phyloP scores from a whole-genome alignment of 2,888 invertebrate species.

The Apodemia mormo region DNA sequence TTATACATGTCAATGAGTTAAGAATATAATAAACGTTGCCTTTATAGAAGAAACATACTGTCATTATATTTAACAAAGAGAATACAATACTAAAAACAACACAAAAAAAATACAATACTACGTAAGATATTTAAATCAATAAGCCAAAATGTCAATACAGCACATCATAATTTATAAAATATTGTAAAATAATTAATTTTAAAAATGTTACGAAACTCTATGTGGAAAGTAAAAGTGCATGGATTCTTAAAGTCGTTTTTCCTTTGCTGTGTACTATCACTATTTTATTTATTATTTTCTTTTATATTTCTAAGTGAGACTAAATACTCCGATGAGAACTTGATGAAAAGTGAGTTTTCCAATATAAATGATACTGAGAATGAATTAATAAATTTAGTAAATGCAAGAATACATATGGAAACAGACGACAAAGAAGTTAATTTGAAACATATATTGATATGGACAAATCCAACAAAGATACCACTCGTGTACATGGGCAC shows the following conservation, averaged over 20 bases:
- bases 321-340: slow-evolving; percentile 24
- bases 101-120: too few relatives aligned
- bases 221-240: slow-evolving; percentile 24
- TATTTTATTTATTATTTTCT: slow-evolving; percentile 28
- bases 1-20: too few relatives aligned
- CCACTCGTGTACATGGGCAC: slow-evolving; percentile 52
- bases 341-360: slow-evolving; percentile 1
- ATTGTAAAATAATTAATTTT: not conserved
- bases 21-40: too few relatives aligned
- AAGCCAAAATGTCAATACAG: not conserved
- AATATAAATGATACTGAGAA: slow-evolving; percentile 1
- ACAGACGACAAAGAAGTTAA: not conserved
- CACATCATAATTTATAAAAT: not conserved
- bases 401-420: not conserved
- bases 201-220: slow-evolving; percentile 21
- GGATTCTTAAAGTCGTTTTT: slow-evolving; percentile 33
- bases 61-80: too few relatives aligned
- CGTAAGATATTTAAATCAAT: too few relatives aligned
- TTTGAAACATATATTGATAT: slow-evolving; percentile 53
- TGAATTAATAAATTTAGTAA: slow-evolving; percentile 3
- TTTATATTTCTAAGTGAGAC: slow-evolving; percentile 32
- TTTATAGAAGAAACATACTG: too few relatives aligned
- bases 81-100: too few relatives aligned
- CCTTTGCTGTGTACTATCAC: slow-evolving; percentile 26
- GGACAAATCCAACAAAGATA: slow-evolving; percentile 47